Evolutionary conservation across 1,140 invertebrate species (phyloP).

Genomic region (Araneus ventricosus): DNA sequence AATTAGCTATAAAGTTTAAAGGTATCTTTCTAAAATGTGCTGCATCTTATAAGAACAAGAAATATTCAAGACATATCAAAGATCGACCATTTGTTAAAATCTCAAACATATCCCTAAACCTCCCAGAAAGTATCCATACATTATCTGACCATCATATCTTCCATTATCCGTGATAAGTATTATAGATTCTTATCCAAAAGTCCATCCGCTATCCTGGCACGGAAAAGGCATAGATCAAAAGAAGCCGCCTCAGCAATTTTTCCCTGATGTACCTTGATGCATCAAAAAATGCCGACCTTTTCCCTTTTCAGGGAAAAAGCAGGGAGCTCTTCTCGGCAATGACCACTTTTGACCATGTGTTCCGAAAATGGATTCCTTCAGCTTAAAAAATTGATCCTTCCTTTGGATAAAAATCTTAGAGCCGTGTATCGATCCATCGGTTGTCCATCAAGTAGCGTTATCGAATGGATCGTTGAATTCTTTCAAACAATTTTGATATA

Average conservation of each 20-base stretch:
- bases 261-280: neutral
- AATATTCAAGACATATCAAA: neutral
- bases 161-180: neutral
- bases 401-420: neutral
- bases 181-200: neutral
- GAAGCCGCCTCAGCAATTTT: neutral
- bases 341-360: constrained; percentile 24
- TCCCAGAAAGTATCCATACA: neutral
- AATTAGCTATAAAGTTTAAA: too few relatives aligned
- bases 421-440: neutral
- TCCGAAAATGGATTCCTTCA: neutral
- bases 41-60: too few relatives aligned
- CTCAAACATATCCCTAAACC: neutral
- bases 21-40: too few relatives aligned
- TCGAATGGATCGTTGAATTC: neutral
- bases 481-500: too few relatives aligned
- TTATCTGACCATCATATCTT: too few relatives aligned
- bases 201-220: neutral
- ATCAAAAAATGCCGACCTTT: constrained; percentile 5
- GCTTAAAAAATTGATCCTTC: constrained; percentile 18
- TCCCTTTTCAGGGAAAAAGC: neutral
- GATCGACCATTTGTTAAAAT: neutral
- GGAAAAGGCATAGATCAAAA: neutral
- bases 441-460: neutral
- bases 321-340: neutral